Evolutionary conservation across 64 coral and sea anemone species (phyloP).

Genomic region (Montipora foliosa): DNA sequence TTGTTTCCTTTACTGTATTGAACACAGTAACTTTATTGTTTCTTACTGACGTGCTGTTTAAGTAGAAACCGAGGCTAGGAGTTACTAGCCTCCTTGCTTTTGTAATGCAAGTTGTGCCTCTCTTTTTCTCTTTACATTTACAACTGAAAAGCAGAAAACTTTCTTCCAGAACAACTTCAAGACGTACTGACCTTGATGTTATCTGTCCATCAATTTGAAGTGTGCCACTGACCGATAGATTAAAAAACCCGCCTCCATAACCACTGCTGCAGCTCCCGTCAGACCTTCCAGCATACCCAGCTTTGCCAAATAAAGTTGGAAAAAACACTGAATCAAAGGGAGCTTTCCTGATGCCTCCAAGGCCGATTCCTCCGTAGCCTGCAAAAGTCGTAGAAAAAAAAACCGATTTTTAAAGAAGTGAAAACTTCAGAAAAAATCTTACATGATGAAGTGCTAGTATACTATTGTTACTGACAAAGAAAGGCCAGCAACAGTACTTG

Average conservation of each 20-base stretch:
- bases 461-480: no score
- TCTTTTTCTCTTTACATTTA: neutral
- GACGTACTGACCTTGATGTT: slow-evolving; percentile 60
- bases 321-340: slow-evolving; percentile 89
- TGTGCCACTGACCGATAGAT: slow-evolving; percentile 69
- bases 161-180: neutral
- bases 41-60: no score
- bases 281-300: slow-evolving; percentile 75
- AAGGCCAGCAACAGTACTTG: no score
- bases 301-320: slow-evolving; percentile 62
- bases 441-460: no score
- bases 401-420: no score
- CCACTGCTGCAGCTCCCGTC: slow-evolving; percentile 66
- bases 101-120: neutral
- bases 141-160: neutral
- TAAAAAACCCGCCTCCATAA: slow-evolving; percentile 79
- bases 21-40: no score
- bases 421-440: neutral
- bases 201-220: slow-evolving; percentile 81
- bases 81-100: neutral
- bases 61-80: no score
- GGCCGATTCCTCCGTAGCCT: slow-evolving; percentile 78
- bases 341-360: slow-evolving; percentile 7
- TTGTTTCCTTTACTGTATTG: neutral
- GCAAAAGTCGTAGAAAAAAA: no score